Evolutionary conservation across 2,113 vertebrate species (phyloP), one percentile per base, ranked within the genome.

Genomic region (Phainopepla nitens): DNA sequence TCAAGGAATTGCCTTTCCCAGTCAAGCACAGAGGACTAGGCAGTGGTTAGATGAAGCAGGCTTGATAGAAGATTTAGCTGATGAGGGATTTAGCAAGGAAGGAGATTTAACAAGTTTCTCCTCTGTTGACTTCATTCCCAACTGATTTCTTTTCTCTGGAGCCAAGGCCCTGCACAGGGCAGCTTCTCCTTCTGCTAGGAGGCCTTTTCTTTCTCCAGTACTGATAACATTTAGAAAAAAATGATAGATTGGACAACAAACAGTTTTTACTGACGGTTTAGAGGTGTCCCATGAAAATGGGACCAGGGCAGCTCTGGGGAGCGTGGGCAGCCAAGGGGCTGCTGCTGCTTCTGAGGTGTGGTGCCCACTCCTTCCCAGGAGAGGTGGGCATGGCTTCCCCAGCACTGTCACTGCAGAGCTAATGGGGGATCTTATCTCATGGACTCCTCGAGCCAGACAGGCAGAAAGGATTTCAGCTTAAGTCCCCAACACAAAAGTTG

Each of bases 401-500:
- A 4, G 51, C 25, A 18, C 56, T 25, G 47, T 6, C 1, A 4
- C 27, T 10, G 51, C 56, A 45, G n/a, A 88, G 42, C 11, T 87
- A 54, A 14, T 8, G 10, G 12, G 19, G 45, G 8, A 28, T 49
- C 31, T 72, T 18, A 33, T 41, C 51, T 33, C 28, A 12, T 1
- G 2, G 9, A 13, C 13, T 58, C 29, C 39, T 69, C 0, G 0
- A 79, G 19, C 29, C 7, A 2, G 39, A 13, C 6, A 36, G 15
- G 18, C 28, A 68, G 35, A 41, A 41, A 24, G 15, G 18, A 77
- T 88, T 95, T 95, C 0, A 0, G 35, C 29, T 65, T 77, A 57
- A 53, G 4, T 60, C 19, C 27, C 15, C n/a, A 62, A 5, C 10
- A 33, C 16, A 19, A 7, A 49, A 47, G 7, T 24, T 0, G 0